A percentile compares a stretch with the other conserved stretches of the same genome.
phyloP scores from a whole-genome alignment of 1,140 invertebrate genomes.

The Drosophila trapezifrons region DNA sequence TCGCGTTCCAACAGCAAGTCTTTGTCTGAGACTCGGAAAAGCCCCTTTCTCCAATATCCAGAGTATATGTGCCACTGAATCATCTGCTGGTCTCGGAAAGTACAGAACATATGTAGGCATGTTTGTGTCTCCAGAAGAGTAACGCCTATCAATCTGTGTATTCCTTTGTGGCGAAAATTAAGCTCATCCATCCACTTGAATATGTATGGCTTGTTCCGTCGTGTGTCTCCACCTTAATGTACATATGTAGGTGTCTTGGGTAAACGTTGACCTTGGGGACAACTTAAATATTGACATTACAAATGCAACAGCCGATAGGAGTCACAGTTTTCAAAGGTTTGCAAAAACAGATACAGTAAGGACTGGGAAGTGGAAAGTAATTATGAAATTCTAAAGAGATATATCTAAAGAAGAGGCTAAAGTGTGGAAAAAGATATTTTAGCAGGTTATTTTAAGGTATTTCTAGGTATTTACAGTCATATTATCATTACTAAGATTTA shows the following conservation, averaged over 20 bases:
- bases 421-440: neutral
- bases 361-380: neutral
- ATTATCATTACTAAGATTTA: too few species aligned
- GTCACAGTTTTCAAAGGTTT: neutral
- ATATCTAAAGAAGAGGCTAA: neutral
- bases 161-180: constrained; percentile 21
- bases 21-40: constrained; percentile 35
- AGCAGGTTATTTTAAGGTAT: too few species aligned
- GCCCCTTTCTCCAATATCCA: constrained; percentile 5
- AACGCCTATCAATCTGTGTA: constrained; percentile 24
- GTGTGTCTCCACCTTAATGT: neutral
- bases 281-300: constrained; percentile 38
- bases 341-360: neutral
- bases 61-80: constrained; percentile 20
- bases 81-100: constrained; percentile 21
- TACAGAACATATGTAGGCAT: neutral
- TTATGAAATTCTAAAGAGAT: neutral
- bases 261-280: constrained; percentile 28
- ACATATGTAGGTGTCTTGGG: constrained; percentile 9
- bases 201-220: neutral
- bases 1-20: constrained; percentile 5
- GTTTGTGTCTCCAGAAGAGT: constrained; percentile 3
- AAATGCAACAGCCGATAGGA: constrained; percentile 23
- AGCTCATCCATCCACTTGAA: constrained; percentile 12
- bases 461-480: too few species aligned